Base-by-base conservation (phyloP, 2,113 vertebrate species). In the Melospiza georgiana region DNA sequence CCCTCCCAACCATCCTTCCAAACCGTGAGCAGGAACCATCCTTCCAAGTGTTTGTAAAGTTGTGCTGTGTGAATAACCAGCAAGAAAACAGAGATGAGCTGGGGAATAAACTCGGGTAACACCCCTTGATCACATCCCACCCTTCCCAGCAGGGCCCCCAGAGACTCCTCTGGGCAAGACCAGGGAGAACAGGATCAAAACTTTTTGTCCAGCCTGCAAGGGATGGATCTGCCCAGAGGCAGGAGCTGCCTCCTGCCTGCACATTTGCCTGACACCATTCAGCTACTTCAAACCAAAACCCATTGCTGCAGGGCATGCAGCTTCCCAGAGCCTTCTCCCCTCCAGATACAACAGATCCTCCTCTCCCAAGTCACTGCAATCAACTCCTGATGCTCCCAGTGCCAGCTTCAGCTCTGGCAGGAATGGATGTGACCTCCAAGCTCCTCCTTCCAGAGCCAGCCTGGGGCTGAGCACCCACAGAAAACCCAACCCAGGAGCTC, bases 391-490 rank as follows among this genome's bases (percentile, higher is more conserved):
- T 5, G 28, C 44, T 87, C n/a, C 11, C 65, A 37, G 28, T 0
- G 24, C 4, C 37, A 39, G 37, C 37, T 39, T 39, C 37, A 39
- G 37, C 37, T 39, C 37, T 39, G 37, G 37, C 37, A 39, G 37
- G 37, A 39, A 35, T 0, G 2, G 61, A 35, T 25, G n/a, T 6
- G 2, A 55, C 25, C 52, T 71, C 52, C 78, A 35, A 2, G 8
- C 74, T 66, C 12, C 61, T 63, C 44, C 35, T 72, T 30, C 39
- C 48, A 81, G 41, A 54, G 71, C 30, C 66, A 62, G 35, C 41
- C 13, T 3, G 0, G 48, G 43, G 58, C 71, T 1, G 1, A 82
- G 57, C 46, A 62, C 7, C 46, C 7, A 1, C 37, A 24, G 41
- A 84, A 65, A 0, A 30, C 25, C 30, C 87, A 85, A 9, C 9